phyloP scores from a whole-genome alignment of 2,888 invertebrate species.

The Chrysina gloriosa region DNA sequence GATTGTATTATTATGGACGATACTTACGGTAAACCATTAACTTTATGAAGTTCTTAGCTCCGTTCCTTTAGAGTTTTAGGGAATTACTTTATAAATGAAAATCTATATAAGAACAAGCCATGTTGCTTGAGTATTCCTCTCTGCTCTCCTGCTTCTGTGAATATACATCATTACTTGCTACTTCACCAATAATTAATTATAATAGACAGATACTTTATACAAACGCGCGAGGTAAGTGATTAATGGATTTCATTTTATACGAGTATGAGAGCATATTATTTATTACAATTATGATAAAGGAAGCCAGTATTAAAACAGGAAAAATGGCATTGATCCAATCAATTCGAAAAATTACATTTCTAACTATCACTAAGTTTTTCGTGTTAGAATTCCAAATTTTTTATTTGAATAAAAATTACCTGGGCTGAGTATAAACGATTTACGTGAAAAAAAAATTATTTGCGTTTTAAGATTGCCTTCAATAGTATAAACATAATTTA shows the following conservation, averaged over 20 bases:
- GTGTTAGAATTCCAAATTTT: no score
- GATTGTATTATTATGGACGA: neutral
- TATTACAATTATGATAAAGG: no score
- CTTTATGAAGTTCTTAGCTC: constrained; percentile 9
- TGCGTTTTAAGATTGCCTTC: no score
- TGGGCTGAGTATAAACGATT: no score
- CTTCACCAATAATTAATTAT: neutral
- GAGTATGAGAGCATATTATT: no score
- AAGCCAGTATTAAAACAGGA: no score
- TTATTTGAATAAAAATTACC: no score
- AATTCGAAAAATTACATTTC: neutral
- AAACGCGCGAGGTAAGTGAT: neutral
- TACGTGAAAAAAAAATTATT: no score
- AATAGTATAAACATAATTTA: no score
- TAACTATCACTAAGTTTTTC: neutral
- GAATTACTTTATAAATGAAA: constrained; percentile 11
- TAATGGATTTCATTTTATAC: neutral
- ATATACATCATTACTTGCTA: neutral
- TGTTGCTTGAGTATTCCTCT: neutral
- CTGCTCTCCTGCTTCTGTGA: neutral
- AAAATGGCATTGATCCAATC: no score
- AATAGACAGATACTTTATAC: neutral
- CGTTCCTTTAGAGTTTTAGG: neutral
- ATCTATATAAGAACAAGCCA: neutral
- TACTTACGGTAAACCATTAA: constrained; percentile 12